Evolutionary conservation across 2,797 vertebrate genomes (phyloP).

Genomic region (Scarus forsteni): DNA sequence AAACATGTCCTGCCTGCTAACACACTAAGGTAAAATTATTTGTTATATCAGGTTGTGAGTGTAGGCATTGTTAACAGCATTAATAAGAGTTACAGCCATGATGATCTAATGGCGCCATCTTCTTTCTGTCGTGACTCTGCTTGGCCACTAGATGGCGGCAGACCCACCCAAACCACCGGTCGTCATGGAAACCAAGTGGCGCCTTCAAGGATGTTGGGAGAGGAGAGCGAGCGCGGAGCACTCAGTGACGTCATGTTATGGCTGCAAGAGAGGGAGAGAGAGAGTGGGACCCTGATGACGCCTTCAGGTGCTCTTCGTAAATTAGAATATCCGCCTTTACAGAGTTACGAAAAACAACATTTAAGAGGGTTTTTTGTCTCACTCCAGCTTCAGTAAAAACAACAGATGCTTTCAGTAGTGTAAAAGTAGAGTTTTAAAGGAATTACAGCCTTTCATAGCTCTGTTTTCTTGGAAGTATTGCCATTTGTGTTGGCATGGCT

Average conservation of each 20-base stretch:
- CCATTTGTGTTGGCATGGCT: no score
- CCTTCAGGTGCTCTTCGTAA: constrained; percentile 47
- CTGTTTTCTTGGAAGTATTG: no score
- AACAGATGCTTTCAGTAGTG: no score
- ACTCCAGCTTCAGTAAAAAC: no score
- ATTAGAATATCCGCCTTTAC: rapidly evolving
- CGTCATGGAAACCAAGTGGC: constrained; percentile 84
- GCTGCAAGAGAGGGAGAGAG: constrained; percentile 54
- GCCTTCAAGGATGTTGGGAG: constrained; percentile 75
- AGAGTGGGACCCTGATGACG: constrained; percentile 59
- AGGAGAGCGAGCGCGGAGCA: constrained; percentile 48
- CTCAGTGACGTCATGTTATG: constrained; percentile 82
- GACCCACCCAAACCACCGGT: constrained; percentile 47
- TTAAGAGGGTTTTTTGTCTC: background rate
- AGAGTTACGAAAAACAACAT: no score
- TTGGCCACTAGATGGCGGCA: constrained; percentile 65
- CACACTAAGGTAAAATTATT: no score
- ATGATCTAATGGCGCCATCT: no score
- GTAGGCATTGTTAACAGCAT: no score
- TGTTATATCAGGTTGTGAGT: no score
- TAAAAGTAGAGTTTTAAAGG: no score
- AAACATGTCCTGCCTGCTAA: background rate
- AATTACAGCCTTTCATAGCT: no score
- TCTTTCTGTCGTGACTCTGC: background rate
- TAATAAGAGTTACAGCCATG: no score